Conservation (phyloP, 2,113 vertebrate species). For the Spilogale gracilis region DNA sequence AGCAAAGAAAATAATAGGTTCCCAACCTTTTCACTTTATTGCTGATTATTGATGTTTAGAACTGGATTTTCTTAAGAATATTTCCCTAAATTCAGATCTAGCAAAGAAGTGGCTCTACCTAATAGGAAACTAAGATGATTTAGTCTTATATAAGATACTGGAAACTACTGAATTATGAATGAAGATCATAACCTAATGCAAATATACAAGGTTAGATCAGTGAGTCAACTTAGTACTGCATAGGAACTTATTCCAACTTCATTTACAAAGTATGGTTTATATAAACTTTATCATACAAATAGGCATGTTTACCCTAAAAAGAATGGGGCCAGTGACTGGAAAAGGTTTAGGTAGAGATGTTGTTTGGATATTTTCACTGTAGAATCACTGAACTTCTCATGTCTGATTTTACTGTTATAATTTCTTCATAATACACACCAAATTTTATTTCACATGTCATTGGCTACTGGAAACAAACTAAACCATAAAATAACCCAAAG, state of each 20-base stretch:
- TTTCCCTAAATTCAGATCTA: not conserved
- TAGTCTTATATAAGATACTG: not conserved
- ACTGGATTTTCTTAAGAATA: not conserved
- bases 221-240: not conserved
- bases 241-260: not conserved
- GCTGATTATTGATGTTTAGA: not conserved
- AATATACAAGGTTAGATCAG: not conserved
- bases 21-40: not conserved
- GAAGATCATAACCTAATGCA: not conserved
- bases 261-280: not conserved
- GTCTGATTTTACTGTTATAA: not conserved
- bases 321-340: not conserved
- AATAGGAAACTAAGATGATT: not conserved
- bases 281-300: not conserved
- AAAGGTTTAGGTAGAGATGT: constrained; percentile 16
- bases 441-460: constrained; percentile 19
- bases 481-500: constrained; percentile 51
- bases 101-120: not conserved
- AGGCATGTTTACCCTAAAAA: not conserved
- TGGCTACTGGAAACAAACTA: not conserved
- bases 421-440: not conserved
- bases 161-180: not conserved
- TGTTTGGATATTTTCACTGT: constrained; percentile 43
- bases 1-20: constrained; percentile 4
- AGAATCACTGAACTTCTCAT: not conserved